A percentile compares a stretch with the other conserved stretches of the same genome.
These are phyloP conservation scores for Psephotus haematonotus DNA, from an alignment of 2,113 vertebrate genomes.

Conservation along the genomic window DNA sequence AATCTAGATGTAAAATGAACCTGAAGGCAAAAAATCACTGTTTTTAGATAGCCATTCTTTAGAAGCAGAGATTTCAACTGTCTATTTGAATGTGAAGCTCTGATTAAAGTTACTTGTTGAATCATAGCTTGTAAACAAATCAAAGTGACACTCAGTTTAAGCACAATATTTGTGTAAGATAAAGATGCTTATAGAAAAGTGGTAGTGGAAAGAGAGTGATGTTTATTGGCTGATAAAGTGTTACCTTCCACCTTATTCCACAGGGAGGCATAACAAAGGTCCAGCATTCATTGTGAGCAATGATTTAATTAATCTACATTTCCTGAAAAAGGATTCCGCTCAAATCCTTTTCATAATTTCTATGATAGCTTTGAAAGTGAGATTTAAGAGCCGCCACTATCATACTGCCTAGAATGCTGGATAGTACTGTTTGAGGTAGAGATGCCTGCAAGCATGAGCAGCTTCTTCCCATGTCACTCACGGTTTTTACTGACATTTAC, in stretches of 20 bases:
- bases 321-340: background rate
- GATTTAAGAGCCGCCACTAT: background rate
- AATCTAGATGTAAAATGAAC: background rate
- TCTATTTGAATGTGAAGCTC: background rate
- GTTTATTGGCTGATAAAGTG: background rate
- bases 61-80: background rate
- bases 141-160: background rate
- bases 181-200: background rate
- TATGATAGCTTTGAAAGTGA: background rate
- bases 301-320: background rate
- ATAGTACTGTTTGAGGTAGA: background rate
- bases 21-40: background rate
- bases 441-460: background rate
- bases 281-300: background rate
- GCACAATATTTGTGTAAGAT: background rate
- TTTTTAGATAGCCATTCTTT: background rate
- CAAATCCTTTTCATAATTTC: background rate
- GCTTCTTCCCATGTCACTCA: background rate
- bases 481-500: background rate
- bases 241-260: background rate
- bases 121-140: background rate
- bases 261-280: background rate
- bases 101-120: background rate
- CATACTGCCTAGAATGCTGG: background rate
- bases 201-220: background rate